phyloP scores from a whole-genome alignment of 2,888 invertebrate genomes.

The Synanthedon formicaeformis region DNA sequence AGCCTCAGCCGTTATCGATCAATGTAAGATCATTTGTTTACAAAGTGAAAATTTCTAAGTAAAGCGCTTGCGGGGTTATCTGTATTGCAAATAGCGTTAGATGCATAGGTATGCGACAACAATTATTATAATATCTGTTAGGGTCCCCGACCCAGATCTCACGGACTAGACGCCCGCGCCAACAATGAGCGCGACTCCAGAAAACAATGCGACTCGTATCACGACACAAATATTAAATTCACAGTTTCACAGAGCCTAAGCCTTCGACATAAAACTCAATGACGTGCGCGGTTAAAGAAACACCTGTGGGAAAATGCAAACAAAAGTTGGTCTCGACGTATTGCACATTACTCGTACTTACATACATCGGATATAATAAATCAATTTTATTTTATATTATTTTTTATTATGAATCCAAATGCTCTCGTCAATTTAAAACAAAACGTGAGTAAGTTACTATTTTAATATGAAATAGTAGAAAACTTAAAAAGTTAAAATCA shows the following conservation, averaged over 20 bases:
- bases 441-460: too few relatives aligned
- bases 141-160: slow-evolving; percentile 64
- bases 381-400: too few relatives aligned
- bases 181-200: slow-evolving; percentile 40
- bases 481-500: too few relatives aligned
- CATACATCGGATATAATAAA: too few relatives aligned
- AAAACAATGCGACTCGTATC: slow-evolving; percentile 41
- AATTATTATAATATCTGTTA: slow-evolving; percentile 15
- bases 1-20: slow-evolving; percentile 60
- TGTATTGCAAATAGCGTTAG: neutral
- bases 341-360: too few relatives aligned
- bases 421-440: too few relatives aligned
- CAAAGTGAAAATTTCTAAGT: neutral
- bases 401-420: too few relatives aligned
- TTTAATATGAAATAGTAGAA: too few relatives aligned
- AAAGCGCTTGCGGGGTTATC: neutral
- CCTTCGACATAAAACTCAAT: slow-evolving; percentile 61
- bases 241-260: slow-evolving; percentile 57
- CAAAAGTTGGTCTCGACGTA: slow-evolving; percentile 28
- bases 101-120: neutral
- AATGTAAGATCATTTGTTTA: slow-evolving; percentile 43
- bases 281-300: slow-evolving; percentile 45
- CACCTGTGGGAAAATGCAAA: slow-evolving; percentile 63
- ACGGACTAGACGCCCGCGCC: slow-evolving; percentile 38
- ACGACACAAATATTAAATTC: slow-evolving; percentile 36